phyloP scores from a whole-genome alignment of 2,797 vertebrate species.

The Diceros bicornis region DNA sequence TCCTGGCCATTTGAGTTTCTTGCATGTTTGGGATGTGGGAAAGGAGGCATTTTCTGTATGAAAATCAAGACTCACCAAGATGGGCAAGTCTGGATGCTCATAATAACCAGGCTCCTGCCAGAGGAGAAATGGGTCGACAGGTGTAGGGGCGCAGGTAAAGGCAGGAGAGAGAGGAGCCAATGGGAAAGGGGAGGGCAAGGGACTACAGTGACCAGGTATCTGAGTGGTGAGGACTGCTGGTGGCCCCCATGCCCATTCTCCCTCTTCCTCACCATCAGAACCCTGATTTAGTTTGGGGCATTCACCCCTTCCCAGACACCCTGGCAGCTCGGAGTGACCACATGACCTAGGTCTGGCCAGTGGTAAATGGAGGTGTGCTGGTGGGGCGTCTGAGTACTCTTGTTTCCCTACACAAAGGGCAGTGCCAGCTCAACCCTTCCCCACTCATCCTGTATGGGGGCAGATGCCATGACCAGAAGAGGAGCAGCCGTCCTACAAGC shows the following conservation, averaged over 20 bases:
- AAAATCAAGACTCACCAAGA: not conserved
- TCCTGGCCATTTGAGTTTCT: not conserved
- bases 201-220: not conserved
- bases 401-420: not conserved
- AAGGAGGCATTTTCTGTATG: not conserved
- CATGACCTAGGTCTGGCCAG: not conserved
- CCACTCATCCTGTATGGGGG: too few relatives aligned
- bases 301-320: not conserved
- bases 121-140: not conserved
- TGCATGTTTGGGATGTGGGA: not conserved
- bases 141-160: not conserved
- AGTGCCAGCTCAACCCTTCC: rapidly evolving
- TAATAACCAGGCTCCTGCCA: not conserved
- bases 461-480: rapidly evolving
- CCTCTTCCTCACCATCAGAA: not conserved
- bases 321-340: not conserved
- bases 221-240: not conserved
- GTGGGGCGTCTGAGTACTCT: not conserved
- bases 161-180: not conserved
- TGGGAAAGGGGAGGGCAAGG: not conserved
- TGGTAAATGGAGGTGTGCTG: not conserved
- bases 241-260: too few relatives aligned
- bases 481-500: too few relatives aligned
- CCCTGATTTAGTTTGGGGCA: not conserved
- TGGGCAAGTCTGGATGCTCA: not conserved